Base-by-base conservation (phyloP, 1,140 invertebrate genomes). In the Drosophila melanogaster region DNA sequence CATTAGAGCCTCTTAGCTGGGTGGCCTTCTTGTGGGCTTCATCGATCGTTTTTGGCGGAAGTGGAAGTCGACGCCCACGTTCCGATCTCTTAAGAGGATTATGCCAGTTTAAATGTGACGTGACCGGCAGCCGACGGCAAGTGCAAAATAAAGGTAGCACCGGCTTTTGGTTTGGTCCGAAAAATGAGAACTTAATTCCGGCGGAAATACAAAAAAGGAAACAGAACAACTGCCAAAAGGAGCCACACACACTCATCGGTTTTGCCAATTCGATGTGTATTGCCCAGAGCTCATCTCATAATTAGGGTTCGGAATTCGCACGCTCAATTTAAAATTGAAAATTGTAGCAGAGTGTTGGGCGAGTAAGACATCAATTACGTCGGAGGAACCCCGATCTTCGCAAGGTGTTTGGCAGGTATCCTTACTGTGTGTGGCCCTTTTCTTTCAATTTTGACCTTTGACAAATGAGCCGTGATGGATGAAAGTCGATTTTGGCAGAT, bases 241-340 rank as follows among this genome's bases (percentile, higher is more conserved):
- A 14, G 26, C 57, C 55, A 67, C 49, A 60, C 70, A 67, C 54
- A 59, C 59, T 17, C 46, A 12, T 19, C 30, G 59, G 59, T 35
- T 41, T 66, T 65, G 64, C 64, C 64, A 67, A 50, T 61, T 49
- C 35, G 41, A 19, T 46, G 57, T 43, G 38, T 22, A n/a, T 46
- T 65, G 53, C 58, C 49, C 77, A 19, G 41, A 53, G 40, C 26
- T 86, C 44, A 89, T 79, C 79, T 67, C 77, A 66, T 90, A 90
- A 89, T 89, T 89, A 90, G 79, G 84, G 84, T 89, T 47, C 76
- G 33, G 58, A 89, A 89, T 89, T 89, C 84, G 84, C 85, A 89
- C 85, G 84, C 84, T 89, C 85, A 87, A 87, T 83, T 87, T 89
- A 67, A 69, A 87, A 87, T 89, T 79, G 83, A 79, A 83, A 85